These are phyloP conservation scores for Ephialtes manifestator DNA, from an alignment of 2,888 invertebrate species.

Conservation along the genomic window DNA sequence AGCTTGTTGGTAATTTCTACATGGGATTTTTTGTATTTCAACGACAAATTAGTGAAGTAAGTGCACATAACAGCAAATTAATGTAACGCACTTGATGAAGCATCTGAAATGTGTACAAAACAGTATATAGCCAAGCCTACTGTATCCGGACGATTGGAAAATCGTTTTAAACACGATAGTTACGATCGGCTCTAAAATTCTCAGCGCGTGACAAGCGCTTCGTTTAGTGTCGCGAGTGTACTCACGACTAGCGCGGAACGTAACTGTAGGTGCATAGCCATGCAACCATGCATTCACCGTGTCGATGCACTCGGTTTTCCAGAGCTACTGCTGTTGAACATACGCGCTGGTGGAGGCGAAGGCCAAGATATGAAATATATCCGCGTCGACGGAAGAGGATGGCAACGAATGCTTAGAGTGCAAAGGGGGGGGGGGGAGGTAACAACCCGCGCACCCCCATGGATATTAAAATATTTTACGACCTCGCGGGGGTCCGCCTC, in stretches of 20 bases:
- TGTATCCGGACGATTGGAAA: constrained; percentile 32
- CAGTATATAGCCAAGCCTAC: not conserved
- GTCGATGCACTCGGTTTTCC: constrained; percentile 12
- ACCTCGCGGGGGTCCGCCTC: constrained; percentile 27
- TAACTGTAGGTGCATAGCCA: not conserved
- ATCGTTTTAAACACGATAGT: constrained; percentile 39
- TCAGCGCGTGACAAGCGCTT: constrained; percentile 29
- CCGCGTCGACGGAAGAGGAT: constrained; percentile 21
- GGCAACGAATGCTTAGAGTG: not conserved
- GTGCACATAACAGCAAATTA: not conserved
- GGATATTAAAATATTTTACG: constrained; percentile 65
- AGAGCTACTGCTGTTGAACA: not conserved
- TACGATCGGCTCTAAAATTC: constrained; percentile 53
- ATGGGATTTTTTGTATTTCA: no score
- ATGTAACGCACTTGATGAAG: not conserved
- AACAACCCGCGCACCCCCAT: constrained; percentile 25
- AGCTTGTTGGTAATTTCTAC: no score
- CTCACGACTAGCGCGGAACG: not conserved
- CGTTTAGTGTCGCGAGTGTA: constrained; percentile 44
- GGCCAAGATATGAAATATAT: constrained; percentile 48
- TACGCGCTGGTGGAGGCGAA: constrained; percentile 4
- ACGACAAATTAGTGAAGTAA: no score
- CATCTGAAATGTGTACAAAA: not conserved
- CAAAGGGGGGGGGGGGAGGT: not conserved
- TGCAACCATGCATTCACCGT: not conserved